These are phyloP conservation scores for Nansenia antarctica DNA, from an alignment of 2,113 vertebrate species.

Conservation along the genomic window DNA sequence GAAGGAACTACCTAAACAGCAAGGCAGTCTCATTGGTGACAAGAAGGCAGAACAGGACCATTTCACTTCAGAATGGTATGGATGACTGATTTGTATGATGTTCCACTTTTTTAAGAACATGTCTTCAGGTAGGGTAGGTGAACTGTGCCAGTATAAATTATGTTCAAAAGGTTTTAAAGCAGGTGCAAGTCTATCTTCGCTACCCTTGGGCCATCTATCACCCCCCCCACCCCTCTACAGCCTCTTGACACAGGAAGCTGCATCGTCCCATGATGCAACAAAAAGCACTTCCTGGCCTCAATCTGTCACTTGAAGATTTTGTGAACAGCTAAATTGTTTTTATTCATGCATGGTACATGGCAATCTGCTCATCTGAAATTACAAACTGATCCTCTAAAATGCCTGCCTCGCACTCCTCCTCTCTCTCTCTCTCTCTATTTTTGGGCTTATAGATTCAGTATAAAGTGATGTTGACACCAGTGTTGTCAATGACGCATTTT, in stretches of 20 bases:
- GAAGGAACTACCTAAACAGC: conserved; percentile 25
- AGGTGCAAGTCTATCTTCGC: not conserved
- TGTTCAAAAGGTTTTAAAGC: not conserved
- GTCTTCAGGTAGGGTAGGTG: not conserved
- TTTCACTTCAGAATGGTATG: conserved; percentile 68
- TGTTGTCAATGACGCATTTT: too few relatives aligned
- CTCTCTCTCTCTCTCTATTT: not conserved
- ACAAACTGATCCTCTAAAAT: not conserved
- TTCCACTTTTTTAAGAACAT: conserved; percentile 11
- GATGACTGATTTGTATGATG: conserved; percentile 36
- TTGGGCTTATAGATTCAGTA: too few relatives aligned
- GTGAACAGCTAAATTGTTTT: conserved; percentile 32
- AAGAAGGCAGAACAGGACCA: conserved; percentile 16
- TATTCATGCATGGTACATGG: conserved; percentile 15
- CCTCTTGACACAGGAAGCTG: conserved; percentile 46
- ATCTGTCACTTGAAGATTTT: conserved; percentile 43
- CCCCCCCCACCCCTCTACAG: not conserved
- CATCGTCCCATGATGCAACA: conserved; percentile 31
- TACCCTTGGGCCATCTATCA: conserved; percentile 20
- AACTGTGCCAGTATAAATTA: not conserved
- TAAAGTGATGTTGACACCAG: too few relatives aligned
- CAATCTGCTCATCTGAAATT: conserved; percentile 3
- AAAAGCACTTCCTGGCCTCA: conserved; percentile 53
- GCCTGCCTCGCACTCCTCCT: not conserved
- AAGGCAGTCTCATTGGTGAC: conserved; percentile 21